phyloP scores from a whole-genome alignment of 1,140 invertebrate species.

The Whitmania pigra region DNA sequence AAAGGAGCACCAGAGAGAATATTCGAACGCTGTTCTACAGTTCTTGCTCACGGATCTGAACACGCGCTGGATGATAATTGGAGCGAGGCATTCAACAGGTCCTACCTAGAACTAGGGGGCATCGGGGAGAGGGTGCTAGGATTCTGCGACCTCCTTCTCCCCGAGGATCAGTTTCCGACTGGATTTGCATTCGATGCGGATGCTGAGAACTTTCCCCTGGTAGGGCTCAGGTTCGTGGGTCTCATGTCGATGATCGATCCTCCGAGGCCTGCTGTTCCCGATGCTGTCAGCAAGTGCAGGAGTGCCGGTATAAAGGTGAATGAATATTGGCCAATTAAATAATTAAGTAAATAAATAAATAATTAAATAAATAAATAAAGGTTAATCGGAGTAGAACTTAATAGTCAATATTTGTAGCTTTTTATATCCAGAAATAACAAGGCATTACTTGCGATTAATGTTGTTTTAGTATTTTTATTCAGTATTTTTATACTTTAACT shows the following conservation, averaged over 20 bases:
- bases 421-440: too few relatives aligned
- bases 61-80: conserved; percentile 90
- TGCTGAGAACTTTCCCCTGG: conserved; percentile 82
- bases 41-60: conserved; percentile 90
- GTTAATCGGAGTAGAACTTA: too few relatives aligned
- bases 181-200: conserved; percentile 78
- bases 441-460: too few relatives aligned
- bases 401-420: too few relatives aligned
- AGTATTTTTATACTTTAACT: too few relatives aligned
- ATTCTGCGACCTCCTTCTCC: conserved; percentile 80
- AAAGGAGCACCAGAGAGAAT: conserved; percentile 96
- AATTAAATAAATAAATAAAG: too few relatives aligned
- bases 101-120: conserved; percentile 88
- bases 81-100: conserved; percentile 95
- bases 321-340: conserved; percentile 25
- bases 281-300: conserved; percentile 94
- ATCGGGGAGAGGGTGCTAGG: conserved; percentile 35
- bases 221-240: conserved; percentile 84
- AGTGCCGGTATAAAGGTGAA: conserved; percentile 83
- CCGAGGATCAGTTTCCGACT: conserved; percentile 69
- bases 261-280: conserved; percentile 52
- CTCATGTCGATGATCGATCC: conserved; percentile 99
- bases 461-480: too few relatives aligned
- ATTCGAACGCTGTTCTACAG: conserved; percentile 82
- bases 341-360: too few relatives aligned